These are phyloP conservation scores for Neosilurus mollespiculum DNA, from an alignment of 2,797 vertebrate species.

Conservation along the genomic window DNA sequence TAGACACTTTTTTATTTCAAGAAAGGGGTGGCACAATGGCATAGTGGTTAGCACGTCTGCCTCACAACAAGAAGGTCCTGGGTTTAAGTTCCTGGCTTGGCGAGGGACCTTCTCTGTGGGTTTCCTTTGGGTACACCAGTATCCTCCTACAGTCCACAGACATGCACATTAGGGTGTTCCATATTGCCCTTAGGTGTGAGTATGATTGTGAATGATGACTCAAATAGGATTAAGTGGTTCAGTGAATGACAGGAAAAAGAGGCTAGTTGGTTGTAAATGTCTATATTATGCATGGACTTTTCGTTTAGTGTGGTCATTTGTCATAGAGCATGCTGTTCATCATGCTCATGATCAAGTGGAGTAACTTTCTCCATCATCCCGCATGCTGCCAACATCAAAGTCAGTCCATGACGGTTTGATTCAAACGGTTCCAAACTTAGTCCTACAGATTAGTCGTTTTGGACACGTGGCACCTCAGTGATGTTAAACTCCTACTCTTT, in stretches of 20 bases:
- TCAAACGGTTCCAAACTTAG: slow-evolving; percentile 8
- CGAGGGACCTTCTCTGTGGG: too few relatives aligned
- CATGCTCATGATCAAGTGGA: slow-evolving; percentile 1
- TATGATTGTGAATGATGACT: too few relatives aligned
- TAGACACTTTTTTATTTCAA: neutral
- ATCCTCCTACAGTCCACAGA: too few relatives aligned
- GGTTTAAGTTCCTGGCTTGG: too few relatives aligned
- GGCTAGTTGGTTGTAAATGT: neutral
- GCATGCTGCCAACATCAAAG: too few relatives aligned
- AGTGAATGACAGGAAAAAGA: neutral
- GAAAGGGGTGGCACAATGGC: too few relatives aligned
- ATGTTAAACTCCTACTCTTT: slow-evolving; percentile 2
- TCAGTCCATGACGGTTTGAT: neutral
- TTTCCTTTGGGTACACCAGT: too few relatives aligned
- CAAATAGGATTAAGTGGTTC: too few relatives aligned
- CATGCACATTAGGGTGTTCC: too few relatives aligned
- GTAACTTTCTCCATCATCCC: neutral
- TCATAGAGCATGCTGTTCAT: slow-evolving; percentile 7
- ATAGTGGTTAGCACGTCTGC: too few relatives aligned
- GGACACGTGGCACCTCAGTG: neutral
- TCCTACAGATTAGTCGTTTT: neutral
- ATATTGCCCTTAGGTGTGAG: too few relatives aligned
- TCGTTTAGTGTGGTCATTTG: neutral
- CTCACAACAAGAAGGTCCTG: too few relatives aligned
- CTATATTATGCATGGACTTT: slow-evolving; percentile 19